phyloP scores from a whole-genome alignment of 1,140 invertebrate species.

The Drosophila sp. region DNA sequence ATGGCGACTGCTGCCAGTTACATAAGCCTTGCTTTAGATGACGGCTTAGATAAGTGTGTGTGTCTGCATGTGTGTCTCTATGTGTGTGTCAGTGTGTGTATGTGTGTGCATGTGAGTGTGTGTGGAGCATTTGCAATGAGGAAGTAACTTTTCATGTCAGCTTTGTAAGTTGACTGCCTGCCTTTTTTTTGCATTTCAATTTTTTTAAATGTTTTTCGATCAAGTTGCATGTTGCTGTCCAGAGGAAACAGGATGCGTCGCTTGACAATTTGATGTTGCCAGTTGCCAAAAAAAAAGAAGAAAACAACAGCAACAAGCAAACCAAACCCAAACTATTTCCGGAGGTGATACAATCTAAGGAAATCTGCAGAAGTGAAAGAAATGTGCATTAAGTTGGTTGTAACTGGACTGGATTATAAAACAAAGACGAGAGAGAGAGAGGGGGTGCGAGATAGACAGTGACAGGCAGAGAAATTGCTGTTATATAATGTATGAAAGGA shows the following conservation, averaged over 20 bases:
- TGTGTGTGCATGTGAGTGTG: constrained; percentile 23
- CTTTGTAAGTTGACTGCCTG: constrained; percentile 41
- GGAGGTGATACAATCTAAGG: constrained; percentile 24
- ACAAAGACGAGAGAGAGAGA: neutral
- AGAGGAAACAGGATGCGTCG: constrained; percentile 65
- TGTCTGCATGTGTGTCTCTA: too few relatives aligned
- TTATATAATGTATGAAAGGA: neutral
- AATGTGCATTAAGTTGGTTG: constrained; percentile 6
- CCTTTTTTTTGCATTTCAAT: neutral
- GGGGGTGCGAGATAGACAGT: neutral
- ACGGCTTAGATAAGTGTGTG: constrained; percentile 59
- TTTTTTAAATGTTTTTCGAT: constrained; percentile 42
- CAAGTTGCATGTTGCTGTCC: constrained; percentile 21
- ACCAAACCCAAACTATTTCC: constrained; percentile 51
- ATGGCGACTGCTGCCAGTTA: constrained; percentile 68
- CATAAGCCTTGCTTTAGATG: constrained; percentile 81
- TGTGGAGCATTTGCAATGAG: constrained; percentile 69
- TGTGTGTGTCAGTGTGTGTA: constrained; percentile 23
- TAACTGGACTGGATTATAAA: neutral
- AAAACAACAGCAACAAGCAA: neutral
- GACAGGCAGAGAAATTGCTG: neutral
- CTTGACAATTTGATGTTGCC: constrained; percentile 65
- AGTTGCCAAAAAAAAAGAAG: constrained; percentile 49
- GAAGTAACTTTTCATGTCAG: constrained; percentile 79
- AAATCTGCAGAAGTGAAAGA: constrained; percentile 11